Evolutionary conservation across 2,113 vertebrate genomes (phyloP), one percentile per base, ranked within the genome.

Genomic region (Telmatochromis bifrenatus): DNA sequence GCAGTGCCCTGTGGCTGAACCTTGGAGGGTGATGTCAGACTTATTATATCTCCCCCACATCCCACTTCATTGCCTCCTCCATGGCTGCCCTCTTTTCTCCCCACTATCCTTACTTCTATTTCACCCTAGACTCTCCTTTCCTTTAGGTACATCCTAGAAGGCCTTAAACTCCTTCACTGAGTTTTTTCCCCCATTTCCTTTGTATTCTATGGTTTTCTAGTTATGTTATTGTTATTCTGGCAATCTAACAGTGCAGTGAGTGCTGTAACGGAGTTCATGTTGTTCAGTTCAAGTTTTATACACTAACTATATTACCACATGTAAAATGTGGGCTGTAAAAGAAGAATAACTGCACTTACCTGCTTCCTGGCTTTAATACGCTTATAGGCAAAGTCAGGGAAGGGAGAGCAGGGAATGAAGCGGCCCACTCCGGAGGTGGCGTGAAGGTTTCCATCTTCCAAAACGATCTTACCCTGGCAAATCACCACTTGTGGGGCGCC

Each of bases 291-390:
- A 62, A 35, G 58, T 62, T 62, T 62, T 62, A 62, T 62, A 62
- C 58, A n/a, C 31, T 28, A 73, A 73, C 23, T 23, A 45, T 73
- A 73, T 73, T 28, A 17, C 39, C 23, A 28, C 68, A 47, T 51
- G 23, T 47, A 54, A 55, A 51, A 5, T 23, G 47, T 6, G 31
- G 51, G 5, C 10, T 73, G 51, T 10, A 54, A n/a, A 68, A 39
- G 17, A 37, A 6, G 11, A 6, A 42, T 14, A 83, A 47, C 13
- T 8, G 28, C 19, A 19, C 82, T 87, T 87, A 99, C 98, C 98
- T 98, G 98, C 95, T 98, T 98, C 93, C 98, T 97, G 94, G 98
- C 98, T 95, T 99, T 99, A 89, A 99, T 96, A 31, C 98, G 97
- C 95, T 99, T 99, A 95, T 99, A 99, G 86, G 99, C 97, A 4